These are phyloP conservation scores for Labeo catla DNA, from an alignment of 2,113 vertebrate species.

Conservation along the genomic window DNA sequence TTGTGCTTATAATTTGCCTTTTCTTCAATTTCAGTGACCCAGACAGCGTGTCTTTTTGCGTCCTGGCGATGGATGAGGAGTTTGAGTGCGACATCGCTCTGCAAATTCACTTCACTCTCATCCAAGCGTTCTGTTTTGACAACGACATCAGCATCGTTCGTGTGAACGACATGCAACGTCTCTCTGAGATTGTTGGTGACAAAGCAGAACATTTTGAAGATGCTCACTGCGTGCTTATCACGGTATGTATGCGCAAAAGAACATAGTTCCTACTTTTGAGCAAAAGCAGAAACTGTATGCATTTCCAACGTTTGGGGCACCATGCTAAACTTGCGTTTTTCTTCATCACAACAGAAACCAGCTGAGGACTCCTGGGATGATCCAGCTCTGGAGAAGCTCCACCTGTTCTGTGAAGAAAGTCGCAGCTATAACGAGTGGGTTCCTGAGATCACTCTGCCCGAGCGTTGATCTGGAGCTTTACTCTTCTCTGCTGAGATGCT, in stretches of 20 bases:
- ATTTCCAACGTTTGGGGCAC: neutral
- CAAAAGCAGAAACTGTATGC: neutral
- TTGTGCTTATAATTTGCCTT: neutral
- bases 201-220: slow-evolving; percentile 71
- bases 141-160: slow-evolving; percentile 82
- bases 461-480: slow-evolving; percentile 69
- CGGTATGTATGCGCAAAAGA: slow-evolving; percentile 71
- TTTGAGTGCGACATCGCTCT: slow-evolving; percentile 75
- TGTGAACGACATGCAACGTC: slow-evolving; percentile 74
- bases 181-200: slow-evolving; percentile 69
- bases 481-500: slow-evolving; percentile 63
- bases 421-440: slow-evolving; percentile 78
- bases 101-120: slow-evolving; percentile 83
- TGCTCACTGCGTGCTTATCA: slow-evolving; percentile 80
- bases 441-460: slow-evolving; percentile 77
- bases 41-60: slow-evolving; percentile 78
- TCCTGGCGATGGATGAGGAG: slow-evolving; percentile 72
- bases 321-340: slow-evolving; percentile 10
- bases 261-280: neutral
- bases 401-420: slow-evolving; percentile 81
- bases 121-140: slow-evolving; percentile 84
- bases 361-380: slow-evolving; percentile 78
- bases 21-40: slow-evolving; percentile 70
- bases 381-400: slow-evolving; percentile 79
- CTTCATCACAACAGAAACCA: slow-evolving; percentile 68